Evolutionary conservation across 2,888 invertebrate genomes (phyloP).

Genomic region (Cylloceria caligata): DNA sequence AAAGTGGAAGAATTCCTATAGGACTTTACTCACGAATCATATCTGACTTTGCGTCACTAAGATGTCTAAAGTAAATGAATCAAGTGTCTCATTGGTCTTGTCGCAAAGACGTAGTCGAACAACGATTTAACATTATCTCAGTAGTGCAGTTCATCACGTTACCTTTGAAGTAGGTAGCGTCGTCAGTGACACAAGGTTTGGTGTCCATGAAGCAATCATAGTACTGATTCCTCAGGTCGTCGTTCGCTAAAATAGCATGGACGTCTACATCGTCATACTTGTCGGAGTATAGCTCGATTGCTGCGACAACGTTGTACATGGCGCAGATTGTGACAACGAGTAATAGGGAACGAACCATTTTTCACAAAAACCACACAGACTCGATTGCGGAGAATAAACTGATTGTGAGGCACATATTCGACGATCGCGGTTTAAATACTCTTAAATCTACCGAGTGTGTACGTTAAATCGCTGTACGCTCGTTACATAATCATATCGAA

Average conservation of each 20-base stretch:
- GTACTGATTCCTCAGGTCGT: constrained; percentile 75
- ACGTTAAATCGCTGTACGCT: neutral
- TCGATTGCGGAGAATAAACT: constrained; percentile 4
- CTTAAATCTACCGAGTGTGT: neutral
- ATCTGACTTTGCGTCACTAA: no score
- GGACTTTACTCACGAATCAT: no score
- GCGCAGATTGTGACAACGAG: constrained; percentile 7
- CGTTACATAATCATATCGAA: constrained; percentile 1
- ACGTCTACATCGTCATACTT: constrained; percentile 79
- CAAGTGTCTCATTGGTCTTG: no score
- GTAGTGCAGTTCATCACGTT: constrained; percentile 1
- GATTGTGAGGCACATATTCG: constrained; percentile 53
- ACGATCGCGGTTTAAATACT: constrained; percentile 60
- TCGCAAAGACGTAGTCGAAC: no score
- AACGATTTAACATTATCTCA: no score
- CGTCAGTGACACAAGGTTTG: constrained; percentile 74
- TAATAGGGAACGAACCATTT: constrained; percentile 56
- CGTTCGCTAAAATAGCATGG: constrained; percentile 76
- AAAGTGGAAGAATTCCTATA: no score
- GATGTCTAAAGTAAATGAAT: no score
- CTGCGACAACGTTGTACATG: constrained; percentile 50
- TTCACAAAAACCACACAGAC: constrained; percentile 1
- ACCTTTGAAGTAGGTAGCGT: constrained; percentile 76
- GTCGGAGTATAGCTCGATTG: constrained; percentile 73
- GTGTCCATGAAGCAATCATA: constrained; percentile 76